Evolutionary conservation across 2,888 invertebrate genomes (phyloP).

Genomic region (Dynastes grantii): DNA sequence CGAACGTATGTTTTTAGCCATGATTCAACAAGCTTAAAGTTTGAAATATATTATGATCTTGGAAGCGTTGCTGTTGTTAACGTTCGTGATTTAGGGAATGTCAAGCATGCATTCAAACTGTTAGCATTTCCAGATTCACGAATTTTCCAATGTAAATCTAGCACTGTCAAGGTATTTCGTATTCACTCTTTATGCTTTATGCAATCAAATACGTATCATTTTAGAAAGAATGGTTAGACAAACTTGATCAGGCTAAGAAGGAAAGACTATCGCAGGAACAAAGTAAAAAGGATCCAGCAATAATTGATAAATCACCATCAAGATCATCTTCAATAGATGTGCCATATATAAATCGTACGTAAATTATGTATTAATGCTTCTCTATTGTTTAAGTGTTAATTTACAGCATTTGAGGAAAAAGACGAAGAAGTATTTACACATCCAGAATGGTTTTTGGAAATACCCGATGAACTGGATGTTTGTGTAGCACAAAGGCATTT

Average conservation of each 20-base stretch:
- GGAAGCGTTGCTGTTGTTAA: slow-evolving; percentile 95
- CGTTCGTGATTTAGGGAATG: slow-evolving; percentile 90
- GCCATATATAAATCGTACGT: slow-evolving; percentile 68
- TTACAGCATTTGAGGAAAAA: slow-evolving; percentile 68
- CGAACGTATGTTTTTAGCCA: slow-evolving; percentile 22
- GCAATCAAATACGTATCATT: slow-evolving; percentile 52
- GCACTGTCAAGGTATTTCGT: slow-evolving; percentile 70
- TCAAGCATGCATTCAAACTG: slow-evolving; percentile 95
- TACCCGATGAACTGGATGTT: slow-evolving; percentile 95
- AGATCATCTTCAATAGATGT: slow-evolving; percentile 71
- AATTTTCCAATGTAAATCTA: slow-evolving; percentile 91
- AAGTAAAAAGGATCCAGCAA: slow-evolving; percentile 67
- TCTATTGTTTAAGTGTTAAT: slow-evolving; percentile 5
- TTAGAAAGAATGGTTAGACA: slow-evolving; percentile 94
- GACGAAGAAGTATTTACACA: slow-evolving; percentile 66
- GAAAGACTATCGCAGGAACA: slow-evolving; percentile 79
- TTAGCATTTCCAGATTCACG: slow-evolving; percentile 94
- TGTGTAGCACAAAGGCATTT: slow-evolving; percentile 96
- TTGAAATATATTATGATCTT: slow-evolving; percentile 87
- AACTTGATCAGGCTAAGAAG: slow-evolving; percentile 92
- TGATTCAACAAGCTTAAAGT: slow-evolving; percentile 82
- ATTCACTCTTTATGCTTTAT: slow-evolving; percentile 33
- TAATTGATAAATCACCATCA: slow-evolving; percentile 70
- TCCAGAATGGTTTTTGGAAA: slow-evolving; percentile 93
- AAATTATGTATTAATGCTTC: slow-evolving; percentile 27